phyloP scores from a whole-genome alignment of 2,113 vertebrate genomes.

The Brachirus orientalis region DNA sequence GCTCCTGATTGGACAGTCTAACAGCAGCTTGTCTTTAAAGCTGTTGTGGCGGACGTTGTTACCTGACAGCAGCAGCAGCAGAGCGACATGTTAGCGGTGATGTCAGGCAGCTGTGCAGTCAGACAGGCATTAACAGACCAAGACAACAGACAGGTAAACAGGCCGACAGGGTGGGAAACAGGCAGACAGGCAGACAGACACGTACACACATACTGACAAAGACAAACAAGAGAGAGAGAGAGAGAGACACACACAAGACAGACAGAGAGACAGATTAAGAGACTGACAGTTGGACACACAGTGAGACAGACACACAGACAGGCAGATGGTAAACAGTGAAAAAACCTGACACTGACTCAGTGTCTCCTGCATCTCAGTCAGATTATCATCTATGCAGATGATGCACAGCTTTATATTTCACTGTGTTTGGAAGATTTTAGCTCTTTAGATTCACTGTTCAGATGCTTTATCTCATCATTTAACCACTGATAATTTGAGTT shows the following conservation, averaged over 20 bases:
- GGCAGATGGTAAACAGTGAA: constrained; percentile 10
- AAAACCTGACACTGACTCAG: not conserved
- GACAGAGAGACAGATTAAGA: constrained; percentile 67
- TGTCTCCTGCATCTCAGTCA: not conserved
- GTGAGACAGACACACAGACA: constrained; percentile 40
- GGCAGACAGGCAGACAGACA: constrained; percentile 32
- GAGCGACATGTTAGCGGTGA: too few species aligned
- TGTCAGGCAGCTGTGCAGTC: constrained; percentile 18
- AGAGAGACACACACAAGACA: constrained; percentile 62
- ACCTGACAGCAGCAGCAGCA: constrained; percentile 39
- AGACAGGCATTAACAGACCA: constrained; percentile 8
- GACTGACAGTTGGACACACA: constrained; percentile 35
- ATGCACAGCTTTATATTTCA: too few species aligned
- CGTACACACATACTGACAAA: constrained; percentile 32
- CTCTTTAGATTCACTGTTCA: too few species aligned
- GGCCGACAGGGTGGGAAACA: constrained; percentile 28
- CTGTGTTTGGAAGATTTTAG: too few species aligned
- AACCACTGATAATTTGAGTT: too few species aligned
- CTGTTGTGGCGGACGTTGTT: constrained; percentile 15
- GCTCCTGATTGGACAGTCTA: too few species aligned
- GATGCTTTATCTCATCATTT: too few species aligned
- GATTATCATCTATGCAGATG: too few species aligned
- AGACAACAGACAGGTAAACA: constrained; percentile 34
- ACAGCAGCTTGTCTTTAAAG: too few species aligned
- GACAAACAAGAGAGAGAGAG: constrained; percentile 53